phyloP scores from a whole-genome alignment of 2,797 vertebrate species.

The Oreonectes daqikongensis region DNA sequence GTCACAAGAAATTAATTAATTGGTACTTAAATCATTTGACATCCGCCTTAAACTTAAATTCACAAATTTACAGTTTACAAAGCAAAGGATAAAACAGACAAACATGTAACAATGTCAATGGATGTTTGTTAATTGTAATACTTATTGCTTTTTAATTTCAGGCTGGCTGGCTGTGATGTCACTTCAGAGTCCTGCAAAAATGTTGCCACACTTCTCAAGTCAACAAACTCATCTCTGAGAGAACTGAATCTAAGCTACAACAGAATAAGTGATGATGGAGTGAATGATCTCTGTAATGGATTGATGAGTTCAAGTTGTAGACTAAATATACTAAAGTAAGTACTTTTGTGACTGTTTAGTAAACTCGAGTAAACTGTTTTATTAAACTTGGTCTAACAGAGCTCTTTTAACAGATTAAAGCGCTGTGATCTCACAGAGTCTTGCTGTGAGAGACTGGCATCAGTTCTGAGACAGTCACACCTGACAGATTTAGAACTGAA shows the following conservation, averaged over 20 bases:
- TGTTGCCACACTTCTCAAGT: slow-evolving; percentile 8
- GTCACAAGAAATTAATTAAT: no score
- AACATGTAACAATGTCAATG: background rate
- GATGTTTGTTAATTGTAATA: background rate
- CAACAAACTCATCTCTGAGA: slow-evolving; percentile 23
- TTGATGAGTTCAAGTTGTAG: slow-evolving; percentile 36
- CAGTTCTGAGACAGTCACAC: background rate
- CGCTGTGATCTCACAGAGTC: slow-evolving; percentile 14
- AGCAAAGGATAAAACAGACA: no score
- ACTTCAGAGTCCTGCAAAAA: background rate
- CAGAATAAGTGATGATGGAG: background rate
- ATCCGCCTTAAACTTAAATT: no score
- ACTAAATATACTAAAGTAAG: slow-evolving; percentile 41
- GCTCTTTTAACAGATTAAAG: slow-evolving; percentile 21
- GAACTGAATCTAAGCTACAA: slow-evolving; percentile 42
- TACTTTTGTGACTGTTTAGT: background rate
- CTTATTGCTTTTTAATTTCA: background rate
- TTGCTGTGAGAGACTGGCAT: slow-evolving; percentile 17
- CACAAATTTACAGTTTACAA: no score
- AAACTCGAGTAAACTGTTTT: no score
- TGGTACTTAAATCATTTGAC: no score
- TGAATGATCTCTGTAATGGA: slow-evolving; percentile 5
- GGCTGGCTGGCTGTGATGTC: slow-evolving; percentile 20
- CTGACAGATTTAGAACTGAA: background rate
- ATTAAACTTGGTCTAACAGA: background rate